Base-by-base conservation (phyloP, 2,888 invertebrate genomes). In the Deroplatys truncata region DNA sequence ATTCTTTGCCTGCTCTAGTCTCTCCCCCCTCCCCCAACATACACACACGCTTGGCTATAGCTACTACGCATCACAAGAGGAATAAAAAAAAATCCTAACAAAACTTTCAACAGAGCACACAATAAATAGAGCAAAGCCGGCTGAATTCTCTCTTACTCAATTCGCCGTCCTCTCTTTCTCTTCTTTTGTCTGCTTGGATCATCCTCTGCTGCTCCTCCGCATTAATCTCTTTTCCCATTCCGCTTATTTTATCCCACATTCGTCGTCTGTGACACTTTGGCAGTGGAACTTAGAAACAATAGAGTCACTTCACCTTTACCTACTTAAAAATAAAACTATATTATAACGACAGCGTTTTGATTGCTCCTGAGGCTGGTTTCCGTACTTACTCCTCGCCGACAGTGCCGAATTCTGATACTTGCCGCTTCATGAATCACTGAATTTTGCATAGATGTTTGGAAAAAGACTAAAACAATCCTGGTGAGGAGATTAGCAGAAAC, bases 71-170 rank as follows among this genome's bases (percentile, higher is more conserved):
- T 72, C 56, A 25, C 56, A 72, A 72, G 56, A 72, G 56, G 56
- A 20, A 72, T 72, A 72, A 72, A 72, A 56, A 49, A 72, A 72
- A 72, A 72, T 72, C 56, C 29, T 82, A 82, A 72, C 86, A 86
- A 82, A 86, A 86, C 82, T 56, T 86, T 29, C 29, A 56, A 86
- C 82, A 82, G 86, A 82, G 72, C 72, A 25, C 56, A 72, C 86
- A 86, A 86, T 86, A 86, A 86, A 86, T 86, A 86, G 82, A 82
- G 86, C 82, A 56, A 86, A 86, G 31, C 86, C 31, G 56, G 25
- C 86, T 72, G 86, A 72, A 86, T 72, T 86, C 28, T 86, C 29
- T 82, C 10, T 28, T 72, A 16, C 56, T 72, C 56, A 72, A 25
- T 72, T 72, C 56, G 20, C 56, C 20, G 16, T 25, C 56, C 25